A percentile compares a stretch with the other conserved stretches of the same genome.
Evolutionary conservation across 2,113 vertebrate genomes (phyloP).

Genomic region (Lucifuga dentata): DNA sequence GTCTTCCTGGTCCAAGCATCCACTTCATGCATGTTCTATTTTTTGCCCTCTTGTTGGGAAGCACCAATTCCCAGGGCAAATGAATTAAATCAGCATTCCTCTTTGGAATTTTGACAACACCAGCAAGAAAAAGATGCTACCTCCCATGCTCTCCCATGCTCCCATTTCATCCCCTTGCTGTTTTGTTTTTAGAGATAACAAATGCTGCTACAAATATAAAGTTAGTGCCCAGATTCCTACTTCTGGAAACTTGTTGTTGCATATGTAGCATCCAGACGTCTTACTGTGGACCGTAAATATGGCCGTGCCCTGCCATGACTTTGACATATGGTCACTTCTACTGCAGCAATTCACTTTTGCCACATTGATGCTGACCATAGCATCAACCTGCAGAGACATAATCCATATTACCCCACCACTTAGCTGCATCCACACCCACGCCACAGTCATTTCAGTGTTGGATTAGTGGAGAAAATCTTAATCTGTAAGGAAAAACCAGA

Average conservation of each 20-base stretch:
- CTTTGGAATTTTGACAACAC: conserved; percentile 58
- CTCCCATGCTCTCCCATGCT: conserved; percentile 69
- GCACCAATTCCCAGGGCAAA: conserved; percentile 50
- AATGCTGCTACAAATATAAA: conserved; percentile 52
- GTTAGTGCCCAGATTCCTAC: conserved; percentile 19
- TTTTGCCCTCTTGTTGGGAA: conserved; percentile 48
- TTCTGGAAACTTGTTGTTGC: conserved; percentile 14
- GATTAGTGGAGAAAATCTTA: conserved; percentile 70
- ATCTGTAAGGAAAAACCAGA: conserved; percentile 54
- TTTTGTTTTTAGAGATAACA: conserved; percentile 74
- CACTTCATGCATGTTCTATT: conserved; percentile 44
- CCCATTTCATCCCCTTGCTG: conserved; percentile 43
- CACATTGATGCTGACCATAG: conserved; percentile 14
- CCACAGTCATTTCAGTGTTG: conserved; percentile 49
- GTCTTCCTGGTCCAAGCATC: conserved; percentile 34
- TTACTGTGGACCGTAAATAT: conserved; percentile 12
- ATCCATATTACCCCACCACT: conserved; percentile 54
- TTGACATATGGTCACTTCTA: conserved; percentile 28
- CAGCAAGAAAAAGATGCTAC: conserved; percentile 51
- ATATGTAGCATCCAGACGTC: neutral
- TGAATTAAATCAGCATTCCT: conserved; percentile 42
- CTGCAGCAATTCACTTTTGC: conserved; percentile 28
- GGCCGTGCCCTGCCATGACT: conserved; percentile 36
- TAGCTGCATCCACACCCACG: conserved; percentile 40
- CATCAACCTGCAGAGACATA: conserved; percentile 24